Conservation (phyloP, 2,797 vertebrate species). For the Hypotaenidia philippensis region DNA sequence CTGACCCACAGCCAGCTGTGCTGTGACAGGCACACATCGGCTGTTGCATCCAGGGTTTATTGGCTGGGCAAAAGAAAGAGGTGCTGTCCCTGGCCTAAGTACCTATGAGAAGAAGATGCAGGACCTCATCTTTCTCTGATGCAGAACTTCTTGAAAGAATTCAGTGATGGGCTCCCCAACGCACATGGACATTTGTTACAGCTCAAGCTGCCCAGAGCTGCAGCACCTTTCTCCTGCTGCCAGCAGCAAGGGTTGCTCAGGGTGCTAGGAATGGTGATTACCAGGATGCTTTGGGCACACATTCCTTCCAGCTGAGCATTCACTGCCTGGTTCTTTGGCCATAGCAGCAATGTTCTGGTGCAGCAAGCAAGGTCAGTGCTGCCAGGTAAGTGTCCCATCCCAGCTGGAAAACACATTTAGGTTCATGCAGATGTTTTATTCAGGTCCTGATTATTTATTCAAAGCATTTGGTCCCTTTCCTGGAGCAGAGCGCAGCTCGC, state of each 20-base stretch:
- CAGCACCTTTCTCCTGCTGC: rapidly evolving
- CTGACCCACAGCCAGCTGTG: neutral
- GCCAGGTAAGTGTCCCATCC: rapidly evolving
- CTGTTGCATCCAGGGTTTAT: neutral
- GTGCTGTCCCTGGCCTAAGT: neutral
- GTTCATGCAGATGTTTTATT: neutral
- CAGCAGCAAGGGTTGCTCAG: rapidly evolving
- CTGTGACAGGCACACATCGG: neutral
- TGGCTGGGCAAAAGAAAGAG: neutral
- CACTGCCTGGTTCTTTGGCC: rapidly evolving
- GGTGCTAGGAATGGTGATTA: rapidly evolving
- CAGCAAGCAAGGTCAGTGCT: rapidly evolving
- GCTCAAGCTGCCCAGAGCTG: rapidly evolving
- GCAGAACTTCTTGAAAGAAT: neutral
- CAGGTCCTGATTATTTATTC: neutral
- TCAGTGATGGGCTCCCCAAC: rapidly evolving
- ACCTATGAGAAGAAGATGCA: neutral
- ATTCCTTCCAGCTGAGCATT: rapidly evolving
- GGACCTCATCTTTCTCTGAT: neutral
- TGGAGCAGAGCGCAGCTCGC: neutral
- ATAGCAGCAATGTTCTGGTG: rapidly evolving
- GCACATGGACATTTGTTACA: rapidly evolving
- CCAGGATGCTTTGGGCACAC: neutral
- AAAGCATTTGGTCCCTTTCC: neutral
- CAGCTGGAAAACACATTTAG: neutral